A percentile compares a stretch with the other conserved stretches of the same genome.
phyloP scores from a whole-genome alignment of 2,113 vertebrate species.

The Puntigrus tetrazona region DNA sequence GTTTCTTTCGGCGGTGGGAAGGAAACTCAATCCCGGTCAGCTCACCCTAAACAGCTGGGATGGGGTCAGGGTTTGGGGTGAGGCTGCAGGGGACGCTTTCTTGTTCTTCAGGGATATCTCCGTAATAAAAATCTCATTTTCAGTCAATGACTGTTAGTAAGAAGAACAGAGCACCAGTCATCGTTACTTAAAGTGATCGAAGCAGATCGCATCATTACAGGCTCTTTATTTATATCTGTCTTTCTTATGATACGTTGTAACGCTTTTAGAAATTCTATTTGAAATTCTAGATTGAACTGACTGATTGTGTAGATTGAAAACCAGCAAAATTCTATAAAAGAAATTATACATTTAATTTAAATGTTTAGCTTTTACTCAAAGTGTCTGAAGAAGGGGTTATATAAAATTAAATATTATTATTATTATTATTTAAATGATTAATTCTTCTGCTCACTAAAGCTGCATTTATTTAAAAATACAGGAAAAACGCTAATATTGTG shows the following conservation, averaged over 20 bases:
- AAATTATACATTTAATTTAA: background rate
- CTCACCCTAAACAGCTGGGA: conserved; percentile 22
- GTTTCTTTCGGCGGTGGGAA: conserved; percentile 7
- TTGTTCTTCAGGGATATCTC: background rate
- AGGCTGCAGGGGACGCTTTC: background rate
- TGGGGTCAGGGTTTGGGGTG: conserved; percentile 20
- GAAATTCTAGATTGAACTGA: too few species aligned
- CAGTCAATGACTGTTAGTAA: background rate
- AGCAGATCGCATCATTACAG: too few species aligned
- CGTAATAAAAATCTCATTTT: background rate
- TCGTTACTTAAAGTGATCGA: too few species aligned
- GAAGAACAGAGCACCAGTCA: too few species aligned
- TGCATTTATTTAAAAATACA: background rate
- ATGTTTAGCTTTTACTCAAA: background rate
- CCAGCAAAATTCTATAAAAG: background rate
- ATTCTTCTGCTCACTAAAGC: background rate
- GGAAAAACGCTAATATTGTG: background rate
- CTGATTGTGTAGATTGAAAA: too few species aligned
- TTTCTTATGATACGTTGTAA: too few species aligned
- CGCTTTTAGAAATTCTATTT: background rate
- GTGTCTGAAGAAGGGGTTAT: background rate
- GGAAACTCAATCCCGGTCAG: background rate
- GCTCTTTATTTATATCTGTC: too few species aligned
- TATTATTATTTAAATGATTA: background rate
- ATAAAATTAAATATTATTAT: background rate